Base-by-base conservation (phyloP, 2,888 invertebrate genomes). In the Drosophila vallismaia region DNA sequence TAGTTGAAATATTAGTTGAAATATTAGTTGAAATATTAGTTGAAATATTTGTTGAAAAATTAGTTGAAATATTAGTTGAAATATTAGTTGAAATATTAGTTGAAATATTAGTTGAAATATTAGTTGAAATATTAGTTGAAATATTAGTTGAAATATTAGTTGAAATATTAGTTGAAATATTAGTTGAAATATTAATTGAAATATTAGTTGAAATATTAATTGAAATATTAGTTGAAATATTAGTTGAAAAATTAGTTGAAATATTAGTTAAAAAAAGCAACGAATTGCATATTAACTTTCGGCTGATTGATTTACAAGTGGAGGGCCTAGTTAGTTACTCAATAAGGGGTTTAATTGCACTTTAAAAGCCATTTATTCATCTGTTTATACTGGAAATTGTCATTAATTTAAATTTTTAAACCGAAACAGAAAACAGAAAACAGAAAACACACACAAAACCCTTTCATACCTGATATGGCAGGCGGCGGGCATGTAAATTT, bases 381-480 rank as follows among this genome's bases (percentile, higher is more conserved):
- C 5, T 36, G 33, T 33, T 9, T 33, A 10, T 33, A 10, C 36
- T 36, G 36, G 10, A n/a, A 36, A n/a, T 36, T 36, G 36, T 36
- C 36, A 36, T 36, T 36, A 36, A 36, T 36, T 36, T 10, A 36
- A 10, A n/a, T n/a, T 36, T n/a, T 36, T n/a, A 36, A 36, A 5
- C 36, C 5, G 36, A 36, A 4, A 36, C 36, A 36, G n/a, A n/a
- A 19, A 19, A 19, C 19, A 19, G 19, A 4, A 36, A 36, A 36
- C 24, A 36, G 38, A 36, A 36, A n/a, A n/a, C 1, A 4, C 28
- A 19, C 33, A 12, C 10, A 36, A 48, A 49, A 28, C 56, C 56
- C 38, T 56, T 56, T 56, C 49, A 38, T 45, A 54, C 45, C 56
- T 56, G 14, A 48, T 28, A 38, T 24, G 26, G 49, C 42, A n/a